A percentile compares a stretch with the other conserved stretches of the same genome.
These are phyloP conservation scores for Lepisosteus osseus DNA, from an alignment of 2,113 vertebrate species.

Conservation along the genomic window DNA sequence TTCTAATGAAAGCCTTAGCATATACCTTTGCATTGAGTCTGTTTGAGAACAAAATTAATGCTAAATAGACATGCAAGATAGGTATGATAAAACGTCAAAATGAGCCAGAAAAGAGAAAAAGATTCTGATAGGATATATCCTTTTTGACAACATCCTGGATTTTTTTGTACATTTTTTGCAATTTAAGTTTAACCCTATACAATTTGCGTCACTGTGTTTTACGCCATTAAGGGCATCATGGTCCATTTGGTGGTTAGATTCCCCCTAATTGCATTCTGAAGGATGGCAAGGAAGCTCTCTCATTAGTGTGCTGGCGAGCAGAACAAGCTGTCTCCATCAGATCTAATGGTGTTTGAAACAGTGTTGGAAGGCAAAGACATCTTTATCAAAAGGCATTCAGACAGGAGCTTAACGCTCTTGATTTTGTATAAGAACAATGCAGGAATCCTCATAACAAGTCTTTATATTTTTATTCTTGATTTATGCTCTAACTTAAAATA, in stretches of 20 bases:
- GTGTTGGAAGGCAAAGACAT: constrained; percentile 32
- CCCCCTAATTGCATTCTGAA: constrained; percentile 62
- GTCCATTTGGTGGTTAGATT: constrained; percentile 11
- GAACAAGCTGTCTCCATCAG: constrained; percentile 57
- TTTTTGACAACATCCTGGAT: too few species aligned
- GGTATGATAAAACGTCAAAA: too few species aligned
- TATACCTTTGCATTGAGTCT: too few species aligned
- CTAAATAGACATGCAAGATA: too few species aligned
- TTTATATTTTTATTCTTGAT: background rate
- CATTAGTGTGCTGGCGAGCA: constrained; percentile 51
- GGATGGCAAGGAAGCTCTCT: constrained; percentile 56
- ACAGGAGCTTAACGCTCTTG: constrained; percentile 53
- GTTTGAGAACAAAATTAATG: too few species aligned
- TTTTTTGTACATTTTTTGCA: too few species aligned
- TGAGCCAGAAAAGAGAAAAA: too few species aligned
- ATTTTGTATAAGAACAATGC: constrained; percentile 11
- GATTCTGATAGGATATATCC: too few species aligned
- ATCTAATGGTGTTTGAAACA: constrained; percentile 63
- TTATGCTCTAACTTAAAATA: too few species aligned
- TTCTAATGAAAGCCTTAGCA: too few species aligned
- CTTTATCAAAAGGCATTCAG: constrained; percentile 48
- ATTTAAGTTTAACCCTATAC: too few species aligned
- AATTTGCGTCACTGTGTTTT: background rate
- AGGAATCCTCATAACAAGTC: background rate
- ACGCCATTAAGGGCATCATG: background rate